Evolutionary conservation across 2,797 vertebrate species (phyloP).

Genomic region (Channallabes apus): DNA sequence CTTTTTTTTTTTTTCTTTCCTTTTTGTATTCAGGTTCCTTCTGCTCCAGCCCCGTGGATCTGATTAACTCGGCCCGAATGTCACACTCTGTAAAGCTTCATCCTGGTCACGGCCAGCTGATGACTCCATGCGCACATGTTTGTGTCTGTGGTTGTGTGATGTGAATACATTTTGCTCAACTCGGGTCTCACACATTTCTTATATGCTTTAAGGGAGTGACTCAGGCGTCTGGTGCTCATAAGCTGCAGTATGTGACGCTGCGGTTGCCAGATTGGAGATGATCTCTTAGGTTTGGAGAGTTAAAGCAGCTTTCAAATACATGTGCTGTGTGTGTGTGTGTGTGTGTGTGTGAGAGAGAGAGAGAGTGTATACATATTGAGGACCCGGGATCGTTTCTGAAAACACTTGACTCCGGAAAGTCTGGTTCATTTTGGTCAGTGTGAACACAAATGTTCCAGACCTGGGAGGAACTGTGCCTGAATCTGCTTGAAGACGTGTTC

Average conservation of each 20-base stretch:
- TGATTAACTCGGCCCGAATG: constrained; percentile 5
- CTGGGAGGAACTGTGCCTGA: no score
- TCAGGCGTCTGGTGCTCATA: background rate
- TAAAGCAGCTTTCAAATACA: background rate
- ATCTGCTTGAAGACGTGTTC: no score
- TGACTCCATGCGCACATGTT: background rate
- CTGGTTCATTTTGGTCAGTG: no score
- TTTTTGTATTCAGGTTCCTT: background rate
- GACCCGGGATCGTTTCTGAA: no score
- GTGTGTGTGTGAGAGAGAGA: background rate
- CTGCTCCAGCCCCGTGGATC: constrained; percentile 10
- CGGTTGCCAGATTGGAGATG: constrained; percentile 18
- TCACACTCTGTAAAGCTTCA: background rate
- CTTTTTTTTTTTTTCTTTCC: background rate
- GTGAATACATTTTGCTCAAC: background rate
- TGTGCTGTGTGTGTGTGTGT: background rate
- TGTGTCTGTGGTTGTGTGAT: background rate
- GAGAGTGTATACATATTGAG: background rate
- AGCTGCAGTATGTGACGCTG: background rate
- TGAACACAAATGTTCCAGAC: no score
- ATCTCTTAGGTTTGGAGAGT: background rate
- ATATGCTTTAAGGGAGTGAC: background rate
- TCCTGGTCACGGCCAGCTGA: constrained; percentile 1
- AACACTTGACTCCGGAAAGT: no score
- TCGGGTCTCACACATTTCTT: background rate